phyloP scores from a whole-genome alignment of 2,113 vertebrate genomes.

The Rhadina sibilatrix region DNA sequence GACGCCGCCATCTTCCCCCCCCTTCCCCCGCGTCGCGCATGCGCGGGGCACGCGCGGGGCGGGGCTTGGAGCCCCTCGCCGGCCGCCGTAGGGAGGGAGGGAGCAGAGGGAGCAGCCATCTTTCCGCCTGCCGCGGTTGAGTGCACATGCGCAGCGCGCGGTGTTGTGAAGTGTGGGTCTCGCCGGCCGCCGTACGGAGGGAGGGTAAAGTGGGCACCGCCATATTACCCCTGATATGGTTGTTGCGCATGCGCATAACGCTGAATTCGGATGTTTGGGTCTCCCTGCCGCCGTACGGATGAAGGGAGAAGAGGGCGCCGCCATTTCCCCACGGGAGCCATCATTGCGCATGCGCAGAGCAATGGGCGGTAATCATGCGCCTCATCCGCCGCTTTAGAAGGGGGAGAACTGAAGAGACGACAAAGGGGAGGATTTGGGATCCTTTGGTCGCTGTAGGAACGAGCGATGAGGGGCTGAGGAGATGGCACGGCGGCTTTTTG shows the following conservation, averaged over 20 bases:
- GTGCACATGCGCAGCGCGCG: background rate
- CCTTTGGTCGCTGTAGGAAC: too few relatives aligned
- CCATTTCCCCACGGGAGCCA: fast-evolving
- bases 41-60: background rate
- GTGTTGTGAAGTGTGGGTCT: too few relatives aligned
- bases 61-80: background rate
- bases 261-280: fast-evolving
- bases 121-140: fast-evolving
- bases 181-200: background rate
- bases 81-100: background rate
- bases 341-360: fast-evolving
- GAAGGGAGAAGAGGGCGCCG: background rate
- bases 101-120: background rate
- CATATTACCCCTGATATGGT: fast-evolving
- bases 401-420: background rate
- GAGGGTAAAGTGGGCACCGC: background rate
- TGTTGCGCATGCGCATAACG: background rate
- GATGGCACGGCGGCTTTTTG: too few relatives aligned
- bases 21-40: background rate
- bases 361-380: fast-evolving
- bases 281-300: background rate
- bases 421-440: fast-evolving
- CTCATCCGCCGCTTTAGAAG: fast-evolving
- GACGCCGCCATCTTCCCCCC: background rate
- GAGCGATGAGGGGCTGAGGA: fast-evolving